Base-by-base conservation (phyloP, 2,797 vertebrate species). In the Peromyscus aztecus region DNA sequence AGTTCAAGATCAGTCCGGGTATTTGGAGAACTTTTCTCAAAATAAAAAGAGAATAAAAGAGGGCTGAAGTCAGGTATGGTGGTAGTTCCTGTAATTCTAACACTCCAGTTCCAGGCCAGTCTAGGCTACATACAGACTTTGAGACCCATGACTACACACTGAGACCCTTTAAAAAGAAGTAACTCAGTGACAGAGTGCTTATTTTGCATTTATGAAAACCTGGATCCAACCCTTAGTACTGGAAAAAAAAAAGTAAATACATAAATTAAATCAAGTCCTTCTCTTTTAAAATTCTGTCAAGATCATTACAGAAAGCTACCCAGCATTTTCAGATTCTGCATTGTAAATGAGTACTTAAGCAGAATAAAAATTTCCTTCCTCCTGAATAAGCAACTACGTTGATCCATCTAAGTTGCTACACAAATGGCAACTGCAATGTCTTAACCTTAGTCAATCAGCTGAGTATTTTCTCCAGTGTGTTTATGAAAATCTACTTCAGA, bases 281-380 rank as follows among this genome's bases (percentile, higher is more conserved):
- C 40, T 88, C 57, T 59, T 95, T 92, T 83, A 24, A 95, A 91
- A 95, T 67, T 85, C 34, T 78, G 17, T 69, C 94, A 61, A 80
- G 78, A 69, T 81, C 67, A 95, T 77, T 73, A 91, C 69, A 90
- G 55, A 55, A 90, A 94, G 57, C 43, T 71, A 55, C 10, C 13
- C 17, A 78, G 27, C 16, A 93, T 91, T 94, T 95, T 94, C 73
- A 93, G 75, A 91, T 40, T 95, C 55, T 84, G 14, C 6, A 69
- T 73, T 57, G 86, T 46, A 93, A 94, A 93, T n/a, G 19, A 90
- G 75, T 23, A 23, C 2, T 57, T 43, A 90, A 46, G 23, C 13
- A 94, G 34, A 77, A 89, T 65, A 87, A 77, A 57, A 81, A 27
- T n/a, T 88, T 92, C 43, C 59, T 61, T 59, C 2, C 55, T 63